Percentiles rank a stretch among this genome's conserved stretches.
phyloP scores from a whole-genome alignment of 2,888 invertebrate species.

The Litoditis marina region DNA sequence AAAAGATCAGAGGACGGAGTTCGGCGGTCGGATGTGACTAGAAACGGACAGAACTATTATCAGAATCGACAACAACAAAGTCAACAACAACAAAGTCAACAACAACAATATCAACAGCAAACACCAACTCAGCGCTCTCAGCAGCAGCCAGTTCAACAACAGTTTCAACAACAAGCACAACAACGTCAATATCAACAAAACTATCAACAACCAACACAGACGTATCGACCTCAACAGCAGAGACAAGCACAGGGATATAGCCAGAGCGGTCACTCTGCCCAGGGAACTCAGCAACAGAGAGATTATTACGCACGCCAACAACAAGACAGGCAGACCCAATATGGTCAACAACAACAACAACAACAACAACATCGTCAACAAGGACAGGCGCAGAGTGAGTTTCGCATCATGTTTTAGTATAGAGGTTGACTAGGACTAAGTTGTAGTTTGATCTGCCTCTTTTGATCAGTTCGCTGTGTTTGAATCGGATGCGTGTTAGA shows the following conservation, averaged over 20 bases:
- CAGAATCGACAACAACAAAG: background rate
- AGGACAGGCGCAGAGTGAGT: slow-evolving; percentile 1
- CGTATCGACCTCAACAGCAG: background rate
- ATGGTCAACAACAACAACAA: background rate
- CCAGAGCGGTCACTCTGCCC: background rate
- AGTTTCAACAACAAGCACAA: background rate
- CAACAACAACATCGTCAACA: slow-evolving; percentile 7
- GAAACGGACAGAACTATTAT: too few species aligned
- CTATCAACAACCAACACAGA: background rate
- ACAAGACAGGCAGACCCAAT: background rate
- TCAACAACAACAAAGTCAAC: background rate
- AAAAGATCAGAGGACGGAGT: background rate
- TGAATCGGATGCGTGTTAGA: too few species aligned
- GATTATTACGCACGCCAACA: background rate
- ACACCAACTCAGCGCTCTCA: slow-evolving; percentile 3
- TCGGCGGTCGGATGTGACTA: background rate
- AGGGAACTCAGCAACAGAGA: background rate
- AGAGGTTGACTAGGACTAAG: too few species aligned
- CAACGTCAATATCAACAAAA: slow-evolving; percentile 4
- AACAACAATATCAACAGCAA: slow-evolving; percentile 13
- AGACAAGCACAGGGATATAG: background rate
- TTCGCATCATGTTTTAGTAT: too few species aligned
- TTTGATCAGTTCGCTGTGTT: too few species aligned
- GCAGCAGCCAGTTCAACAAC: background rate
- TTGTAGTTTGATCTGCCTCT: too few species aligned